phyloP scores from a whole-genome alignment of 2,113 vertebrate genomes.

The Melospiza melodia region DNA sequence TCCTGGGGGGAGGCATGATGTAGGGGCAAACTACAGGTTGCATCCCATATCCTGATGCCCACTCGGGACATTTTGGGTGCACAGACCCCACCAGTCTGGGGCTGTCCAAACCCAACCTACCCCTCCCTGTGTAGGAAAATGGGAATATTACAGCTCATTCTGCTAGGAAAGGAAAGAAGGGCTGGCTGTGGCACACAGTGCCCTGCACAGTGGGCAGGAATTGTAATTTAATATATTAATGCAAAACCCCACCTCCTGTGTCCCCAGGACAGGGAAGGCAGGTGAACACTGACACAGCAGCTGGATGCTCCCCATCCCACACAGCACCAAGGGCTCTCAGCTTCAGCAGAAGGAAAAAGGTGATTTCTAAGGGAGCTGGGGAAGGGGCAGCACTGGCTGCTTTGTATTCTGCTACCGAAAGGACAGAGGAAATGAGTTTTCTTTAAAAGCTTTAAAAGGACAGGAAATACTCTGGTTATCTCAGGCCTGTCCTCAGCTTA shows the following conservation, averaged over 20 bases:
- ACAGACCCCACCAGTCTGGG: neutral
- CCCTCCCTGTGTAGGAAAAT: accelerated
- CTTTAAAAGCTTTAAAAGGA: constrained; percentile 25
- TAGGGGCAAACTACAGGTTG: neutral
- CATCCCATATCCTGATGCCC: neutral
- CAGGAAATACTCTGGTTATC: constrained; percentile 39
- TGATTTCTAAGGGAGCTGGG: neutral
- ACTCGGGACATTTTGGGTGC: neutral
- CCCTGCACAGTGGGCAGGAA: neutral
- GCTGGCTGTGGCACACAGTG: neutral
- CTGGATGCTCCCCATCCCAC: neutral
- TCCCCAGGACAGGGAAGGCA: neutral
- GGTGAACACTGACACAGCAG: accelerated
- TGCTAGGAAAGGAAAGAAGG: neutral
- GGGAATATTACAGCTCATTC: neutral
- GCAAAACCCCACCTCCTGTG: neutral
- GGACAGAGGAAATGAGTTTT: constrained; percentile 53
- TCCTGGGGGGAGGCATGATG: accelerated
- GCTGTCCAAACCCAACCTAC: neutral
- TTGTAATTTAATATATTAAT: neutral
- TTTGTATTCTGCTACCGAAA: neutral
- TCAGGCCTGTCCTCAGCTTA: neutral
- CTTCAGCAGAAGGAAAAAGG: neutral
- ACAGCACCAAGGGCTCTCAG: neutral
- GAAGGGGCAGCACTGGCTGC: neutral